These are phyloP conservation scores for Napeogenes inachia DNA, from an alignment of 2,888 invertebrate species.

Conservation along the genomic window DNA sequence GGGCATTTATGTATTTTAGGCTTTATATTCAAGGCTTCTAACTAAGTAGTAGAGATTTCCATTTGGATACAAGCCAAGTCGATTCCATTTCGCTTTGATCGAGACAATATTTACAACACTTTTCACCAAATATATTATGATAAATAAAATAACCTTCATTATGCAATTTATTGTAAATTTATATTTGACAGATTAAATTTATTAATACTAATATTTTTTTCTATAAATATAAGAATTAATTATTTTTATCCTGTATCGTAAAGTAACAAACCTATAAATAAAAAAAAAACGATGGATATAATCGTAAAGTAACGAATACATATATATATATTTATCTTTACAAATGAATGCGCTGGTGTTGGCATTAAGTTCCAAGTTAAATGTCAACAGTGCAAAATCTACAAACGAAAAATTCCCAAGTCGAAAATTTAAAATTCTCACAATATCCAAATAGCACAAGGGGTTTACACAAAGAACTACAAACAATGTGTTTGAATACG, in stretches of 20 bases:
- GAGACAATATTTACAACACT: conserved; percentile 31
- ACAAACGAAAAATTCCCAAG: not conserved
- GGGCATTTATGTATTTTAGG: conserved; percentile 1
- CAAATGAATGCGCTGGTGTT: not conserved
- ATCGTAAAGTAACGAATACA: too few relatives aligned
- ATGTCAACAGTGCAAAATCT: conserved; percentile 2
- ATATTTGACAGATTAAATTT: too few relatives aligned
- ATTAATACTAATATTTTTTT: too few relatives aligned
- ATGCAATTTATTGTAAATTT: not conserved
- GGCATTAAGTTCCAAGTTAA: not conserved
- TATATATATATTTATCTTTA: too few relatives aligned
- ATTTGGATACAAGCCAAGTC: conserved; percentile 33
- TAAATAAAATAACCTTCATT: not conserved
- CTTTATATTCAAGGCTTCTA: conserved; percentile 13
- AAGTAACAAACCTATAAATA: too few relatives aligned
- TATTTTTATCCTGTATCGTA: too few relatives aligned
- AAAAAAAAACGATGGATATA: too few relatives aligned
- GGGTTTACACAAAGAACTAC: not conserved
- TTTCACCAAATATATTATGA: not conserved
- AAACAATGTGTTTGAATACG: not conserved
- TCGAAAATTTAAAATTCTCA: not conserved
- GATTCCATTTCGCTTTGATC: conserved; percentile 33
- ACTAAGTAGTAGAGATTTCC: conserved; percentile 21
- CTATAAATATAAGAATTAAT: too few relatives aligned
- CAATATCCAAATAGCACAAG: not conserved